Conservation (phyloP, 1,140 invertebrate species). For the Anoplophora glabripennis region DNA sequence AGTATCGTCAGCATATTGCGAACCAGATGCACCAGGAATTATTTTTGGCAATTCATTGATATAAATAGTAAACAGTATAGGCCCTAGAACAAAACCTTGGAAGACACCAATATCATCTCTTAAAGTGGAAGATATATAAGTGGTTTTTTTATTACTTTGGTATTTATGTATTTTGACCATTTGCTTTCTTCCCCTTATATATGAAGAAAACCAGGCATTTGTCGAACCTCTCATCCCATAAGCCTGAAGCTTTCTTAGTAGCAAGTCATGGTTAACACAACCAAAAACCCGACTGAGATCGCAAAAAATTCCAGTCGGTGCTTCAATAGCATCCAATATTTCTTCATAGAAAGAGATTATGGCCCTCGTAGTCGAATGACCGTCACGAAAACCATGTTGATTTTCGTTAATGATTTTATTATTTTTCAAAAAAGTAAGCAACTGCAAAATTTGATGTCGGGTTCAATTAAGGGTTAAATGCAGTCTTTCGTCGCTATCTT, state of each 20-base stretch:
- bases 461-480: no score
- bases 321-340: conserved; percentile 4
- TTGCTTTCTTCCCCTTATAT: no score
- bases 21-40: no score
- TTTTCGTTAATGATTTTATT: conserved; percentile 1
- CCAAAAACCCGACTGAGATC: conserved; percentile 8
- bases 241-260: background rate
- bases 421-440: no score
- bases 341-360: conserved; percentile 8
- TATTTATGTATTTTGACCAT: background rate
- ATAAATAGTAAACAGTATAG: no score
- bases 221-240: conserved; percentile 1
- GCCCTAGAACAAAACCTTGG: no score
- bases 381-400: conserved; percentile 3
- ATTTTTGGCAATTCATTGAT: no score
- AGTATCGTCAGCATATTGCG: no score
- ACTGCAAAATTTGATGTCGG: no score
- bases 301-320: conserved; percentile 8
- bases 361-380: background rate
- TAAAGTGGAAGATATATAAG: background rate
- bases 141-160: background rate
- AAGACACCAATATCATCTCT: background rate
- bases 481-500: no score
- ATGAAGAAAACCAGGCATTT: no score
- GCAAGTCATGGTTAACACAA: background rate